Evolutionary conservation across 1,140 invertebrate species (phyloP), one percentile per base, ranked within the genome.

Genomic region (Venustaconcha ellipsiformis): DNA sequence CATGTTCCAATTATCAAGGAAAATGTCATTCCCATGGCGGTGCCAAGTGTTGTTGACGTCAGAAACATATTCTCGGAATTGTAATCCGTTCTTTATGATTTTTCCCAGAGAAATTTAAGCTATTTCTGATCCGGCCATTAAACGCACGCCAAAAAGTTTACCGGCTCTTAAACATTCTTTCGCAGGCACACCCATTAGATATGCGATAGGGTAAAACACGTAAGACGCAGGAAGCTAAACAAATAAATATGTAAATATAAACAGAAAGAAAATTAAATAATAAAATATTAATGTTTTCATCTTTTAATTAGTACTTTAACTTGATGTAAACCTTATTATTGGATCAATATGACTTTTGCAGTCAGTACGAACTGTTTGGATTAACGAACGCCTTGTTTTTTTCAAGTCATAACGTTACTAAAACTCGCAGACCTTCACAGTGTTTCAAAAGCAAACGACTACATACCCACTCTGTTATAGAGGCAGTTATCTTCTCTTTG

Each of bases 191-290:
- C 75, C 75, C 63, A 77, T 77, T 58, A 77, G 68, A 55, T 59
- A 77, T 12, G 75, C 75, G 64, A 77, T 67, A 8, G 75, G 75
- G 30, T 72, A 77, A 66, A 77, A 77, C 11, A 77, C 18, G 30
- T 72, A 77, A 1, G 75, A 77, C 5, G 67, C 67, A 30, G 72
- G 30, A 58, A 56, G 68, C 75, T 77, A 65, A 72, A 72, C 14
- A 23, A 62, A 8, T 26, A 37, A 30, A 60, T 14, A 13, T 17
- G n/a, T 17, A 56, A 26, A 23, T 48, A 17, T 37, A 17, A 18
- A 17, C 15, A 23, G 2, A 56, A 48, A 48, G 17, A 13, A 48
- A 14, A 14, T 68, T 48, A 14, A 56, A 20, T 14, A 70, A 18
- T 23, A 65, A 1, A 18, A 23, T 17, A 26, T n/a, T 3, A 65